Evolutionary conservation across 2,888 invertebrate species (phyloP).

Genomic region (Drosophila peninsularis): DNA sequence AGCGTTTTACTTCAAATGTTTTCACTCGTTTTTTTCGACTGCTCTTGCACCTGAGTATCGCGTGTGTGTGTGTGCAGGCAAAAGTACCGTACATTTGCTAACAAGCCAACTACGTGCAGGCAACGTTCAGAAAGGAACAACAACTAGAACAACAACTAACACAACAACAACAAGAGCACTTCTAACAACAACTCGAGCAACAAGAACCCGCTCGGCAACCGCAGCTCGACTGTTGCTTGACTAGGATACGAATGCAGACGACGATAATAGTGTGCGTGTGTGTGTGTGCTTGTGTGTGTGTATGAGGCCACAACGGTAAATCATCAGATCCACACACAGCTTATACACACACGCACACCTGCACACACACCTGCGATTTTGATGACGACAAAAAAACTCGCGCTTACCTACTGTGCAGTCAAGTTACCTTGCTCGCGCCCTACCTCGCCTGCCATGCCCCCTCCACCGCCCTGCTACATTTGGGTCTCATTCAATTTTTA

Average conservation of each 20-base stretch:
- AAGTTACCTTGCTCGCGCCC: not conserved
- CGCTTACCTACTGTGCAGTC: conserved; percentile 20
- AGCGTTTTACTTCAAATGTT: conserved; percentile 43
- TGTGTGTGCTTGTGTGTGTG: conserved; percentile 33
- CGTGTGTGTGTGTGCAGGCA: conserved; percentile 31
- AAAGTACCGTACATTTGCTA: conserved; percentile 74
- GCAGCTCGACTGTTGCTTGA: conserved; percentile 37
- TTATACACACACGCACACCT: conserved; percentile 12
- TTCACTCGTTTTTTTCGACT: conserved; percentile 7
- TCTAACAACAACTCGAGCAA: conserved; percentile 25
- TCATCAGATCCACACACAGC: conserved; percentile 46
- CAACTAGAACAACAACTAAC: conserved; percentile 27
- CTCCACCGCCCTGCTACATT: not conserved
- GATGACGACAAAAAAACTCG: conserved; percentile 62
- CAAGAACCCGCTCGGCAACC: conserved; percentile 48
- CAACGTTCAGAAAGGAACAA: conserved; percentile 70
- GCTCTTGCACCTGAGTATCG: not conserved
- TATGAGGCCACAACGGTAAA: conserved; percentile 76
- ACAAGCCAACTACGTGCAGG: conserved; percentile 77
- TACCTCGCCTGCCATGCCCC: conserved; percentile 1
- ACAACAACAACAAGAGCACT: conserved; percentile 7
- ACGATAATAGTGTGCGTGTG: conserved; percentile 12
- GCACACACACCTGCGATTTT: conserved; percentile 37
- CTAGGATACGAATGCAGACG: conserved; percentile 39
- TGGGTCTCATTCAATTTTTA: conserved; percentile 20